These are phyloP conservation scores for Sycophaga agraensis DNA, from an alignment of 1,140 invertebrate species.

Conservation along the genomic window DNA sequence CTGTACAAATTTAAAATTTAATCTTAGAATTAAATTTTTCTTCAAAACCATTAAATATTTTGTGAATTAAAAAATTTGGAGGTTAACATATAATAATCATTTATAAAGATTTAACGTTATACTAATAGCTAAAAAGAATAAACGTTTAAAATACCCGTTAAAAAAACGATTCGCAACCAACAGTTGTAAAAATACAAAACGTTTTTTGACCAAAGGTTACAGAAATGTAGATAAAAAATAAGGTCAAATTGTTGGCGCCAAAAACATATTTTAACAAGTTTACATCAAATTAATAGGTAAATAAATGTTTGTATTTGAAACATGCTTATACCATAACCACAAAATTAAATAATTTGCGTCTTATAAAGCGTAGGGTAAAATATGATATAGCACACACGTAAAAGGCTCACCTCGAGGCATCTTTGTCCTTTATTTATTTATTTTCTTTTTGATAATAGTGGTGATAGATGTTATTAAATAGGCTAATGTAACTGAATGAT, in stretches of 20 bases:
- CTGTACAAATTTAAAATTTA: background rate
- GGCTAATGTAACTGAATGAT: no score
- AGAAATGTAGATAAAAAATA: background rate
- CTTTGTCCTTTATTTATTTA: conserved; percentile 3
- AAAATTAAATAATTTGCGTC: background rate
- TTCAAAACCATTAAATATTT: no score
- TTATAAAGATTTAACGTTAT: no score
- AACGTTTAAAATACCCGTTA: no score
- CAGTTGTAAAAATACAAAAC: background rate
- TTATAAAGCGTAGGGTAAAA: background rate
- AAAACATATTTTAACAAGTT: background rate
- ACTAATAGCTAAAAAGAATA: no score
- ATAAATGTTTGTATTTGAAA: background rate
- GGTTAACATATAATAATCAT: no score
- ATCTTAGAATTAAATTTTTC: no score
- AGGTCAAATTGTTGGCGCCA: background rate
- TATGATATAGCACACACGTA: background rate
- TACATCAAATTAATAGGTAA: background rate
- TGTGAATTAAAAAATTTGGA: no score
- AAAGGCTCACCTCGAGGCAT: conserved; percentile 10
- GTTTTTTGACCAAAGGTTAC: background rate
- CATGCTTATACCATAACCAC: no score
- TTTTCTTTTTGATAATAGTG: background rate
- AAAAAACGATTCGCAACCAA: background rate
- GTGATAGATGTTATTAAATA: no score